Evolutionary conservation across 1,140 invertebrate genomes (phyloP).

Genomic region (Sycobia sp.): DNA sequence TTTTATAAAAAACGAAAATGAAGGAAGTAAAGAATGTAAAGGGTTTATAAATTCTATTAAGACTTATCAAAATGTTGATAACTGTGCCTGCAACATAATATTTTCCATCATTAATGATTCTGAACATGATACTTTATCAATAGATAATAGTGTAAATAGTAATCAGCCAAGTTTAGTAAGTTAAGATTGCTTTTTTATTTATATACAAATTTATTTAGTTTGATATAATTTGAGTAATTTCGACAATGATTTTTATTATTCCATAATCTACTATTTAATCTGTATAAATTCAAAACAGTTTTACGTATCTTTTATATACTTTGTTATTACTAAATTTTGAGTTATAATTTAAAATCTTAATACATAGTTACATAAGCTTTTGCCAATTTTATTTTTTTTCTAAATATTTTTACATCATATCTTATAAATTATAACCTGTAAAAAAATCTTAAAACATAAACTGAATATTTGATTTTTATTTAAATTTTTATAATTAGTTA

Average conservation of each 20-base stretch:
- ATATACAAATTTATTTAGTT: not conserved
- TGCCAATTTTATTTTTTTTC: not conserved
- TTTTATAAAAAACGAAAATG: constrained; percentile 33
- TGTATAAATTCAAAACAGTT: too few relatives aligned
- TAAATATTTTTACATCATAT: too few relatives aligned
- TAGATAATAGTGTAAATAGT: constrained; percentile 43
- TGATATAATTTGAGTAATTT: too few relatives aligned
- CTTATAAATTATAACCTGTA: too few relatives aligned
- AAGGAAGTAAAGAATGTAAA: constrained; percentile 28
- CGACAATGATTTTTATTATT: too few relatives aligned
- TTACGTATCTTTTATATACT: too few relatives aligned
- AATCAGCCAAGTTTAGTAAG: constrained; percentile 25
- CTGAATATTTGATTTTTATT: not conserved
- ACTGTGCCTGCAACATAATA: constrained; percentile 27
- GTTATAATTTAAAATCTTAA: too few relatives aligned
- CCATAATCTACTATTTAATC: too few relatives aligned
- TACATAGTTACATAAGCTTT: too few relatives aligned
- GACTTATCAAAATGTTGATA: constrained; percentile 18
- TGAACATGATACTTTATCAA: constrained; percentile 39
- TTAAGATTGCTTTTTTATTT: not conserved
- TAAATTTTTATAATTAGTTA: constrained; percentile 4
- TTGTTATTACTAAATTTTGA: too few relatives aligned
- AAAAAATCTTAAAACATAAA: not conserved
- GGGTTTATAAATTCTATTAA: constrained; percentile 26
- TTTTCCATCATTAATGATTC: constrained; percentile 26